phyloP scores from a whole-genome alignment of 1,140 invertebrate genomes.

The Bombus balteatus region DNA sequence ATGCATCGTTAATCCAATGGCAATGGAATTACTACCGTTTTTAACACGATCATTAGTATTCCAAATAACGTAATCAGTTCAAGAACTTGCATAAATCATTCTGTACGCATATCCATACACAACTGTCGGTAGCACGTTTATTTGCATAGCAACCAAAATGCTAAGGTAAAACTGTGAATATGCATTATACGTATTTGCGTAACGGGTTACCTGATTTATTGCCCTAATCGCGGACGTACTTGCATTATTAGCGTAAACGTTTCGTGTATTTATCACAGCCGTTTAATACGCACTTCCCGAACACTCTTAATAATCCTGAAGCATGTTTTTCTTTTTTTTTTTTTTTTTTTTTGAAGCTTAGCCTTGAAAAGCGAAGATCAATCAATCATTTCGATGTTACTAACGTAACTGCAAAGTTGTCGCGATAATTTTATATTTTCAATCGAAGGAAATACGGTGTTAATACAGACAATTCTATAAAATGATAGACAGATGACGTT shows the following conservation, averaged over 20 bases:
- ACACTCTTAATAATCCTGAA: not conserved
- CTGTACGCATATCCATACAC: slow-evolving; percentile 2
- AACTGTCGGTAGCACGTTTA: slow-evolving; percentile 42
- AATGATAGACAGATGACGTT: too few relatives aligned
- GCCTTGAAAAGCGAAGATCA: too few relatives aligned
- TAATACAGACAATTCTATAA: too few relatives aligned
- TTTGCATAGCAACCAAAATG: slow-evolving; percentile 69
- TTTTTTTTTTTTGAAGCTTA: too few relatives aligned
- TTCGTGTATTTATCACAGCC: not conserved
- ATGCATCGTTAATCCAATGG: not conserved
- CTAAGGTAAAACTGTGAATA: slow-evolving; percentile 67
- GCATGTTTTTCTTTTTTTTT: not conserved
- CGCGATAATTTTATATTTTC: too few relatives aligned
- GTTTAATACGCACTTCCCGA: too few relatives aligned
- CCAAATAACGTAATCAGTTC: not conserved
- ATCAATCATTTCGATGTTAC: too few relatives aligned
- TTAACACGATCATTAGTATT: not conserved
- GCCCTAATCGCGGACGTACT: slow-evolving; percentile 23
- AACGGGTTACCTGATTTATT: slow-evolving; percentile 64
- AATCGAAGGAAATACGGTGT: too few relatives aligned
- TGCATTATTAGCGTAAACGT: slow-evolving; percentile 37
- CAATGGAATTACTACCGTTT: not conserved
- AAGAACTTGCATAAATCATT: slow-evolving; percentile 38
- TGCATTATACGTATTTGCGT: slow-evolving; percentile 63
- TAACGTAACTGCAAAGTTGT: too few relatives aligned